Base-by-base conservation (phyloP, 2,797 vertebrate genomes). In the Coregonus sp. region DNA sequence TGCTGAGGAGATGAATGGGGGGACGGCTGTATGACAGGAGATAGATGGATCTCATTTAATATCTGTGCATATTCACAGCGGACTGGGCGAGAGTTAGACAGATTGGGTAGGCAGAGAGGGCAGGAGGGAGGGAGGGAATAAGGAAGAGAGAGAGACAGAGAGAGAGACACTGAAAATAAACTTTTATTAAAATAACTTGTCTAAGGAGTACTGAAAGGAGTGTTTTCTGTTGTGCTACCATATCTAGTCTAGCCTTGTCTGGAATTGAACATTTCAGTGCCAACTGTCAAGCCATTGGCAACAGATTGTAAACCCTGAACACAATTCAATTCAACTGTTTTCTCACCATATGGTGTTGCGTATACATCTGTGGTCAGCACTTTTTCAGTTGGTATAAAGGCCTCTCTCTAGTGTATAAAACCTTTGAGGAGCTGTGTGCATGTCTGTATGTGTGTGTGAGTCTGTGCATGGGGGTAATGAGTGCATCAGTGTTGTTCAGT, bases 1-100 rank as follows among this genome's bases (percentile, higher is more conserved):
- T 40, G 74, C 79, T 75, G 79, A 7, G 35, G 37, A 85, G 81
- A 85, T 56, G 71, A 72, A 56, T 56, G 71, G 80, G 74, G 76
- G 75, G 74, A 71, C 59, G 71, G 68, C 69, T 52, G 61, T 75
- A 78, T 82, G 83, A 85, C 83, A 87, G 80, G 85, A 84, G 86
- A 87, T 84, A 84, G 84, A 87, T 84, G 82, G 7, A 66, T 81
- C 79, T 86, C 86, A 84, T 87, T 81, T 84, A 70, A 75, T 79
- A 82, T 75, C 72, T 75, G 65, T 81, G 84, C 81, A 84, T 83
- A 87, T 82, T 84, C 73, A 87, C 75, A 73, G 54, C 65, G 50
- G 18, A 73, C 82, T 82, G 80, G 83, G 85, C 85, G 83, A 47
- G 40, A 84, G 83, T 79, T 76, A 82, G 80, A 87, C 77, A 75